Evolutionary conservation across 2,888 invertebrate species (phyloP).

Genomic region (Coleophora deauratella): DNA sequence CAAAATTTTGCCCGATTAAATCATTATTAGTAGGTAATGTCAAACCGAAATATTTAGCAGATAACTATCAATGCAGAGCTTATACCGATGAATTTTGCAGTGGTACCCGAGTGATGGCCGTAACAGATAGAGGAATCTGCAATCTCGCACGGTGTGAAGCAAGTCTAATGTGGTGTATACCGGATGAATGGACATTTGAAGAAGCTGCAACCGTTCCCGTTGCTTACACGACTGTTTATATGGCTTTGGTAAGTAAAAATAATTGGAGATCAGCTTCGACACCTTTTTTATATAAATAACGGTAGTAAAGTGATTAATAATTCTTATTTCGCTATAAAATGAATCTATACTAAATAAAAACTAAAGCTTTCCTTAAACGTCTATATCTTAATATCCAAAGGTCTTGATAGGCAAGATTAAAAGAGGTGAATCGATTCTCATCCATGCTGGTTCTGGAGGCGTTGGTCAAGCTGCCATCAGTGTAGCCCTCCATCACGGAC

Average conservation of each 20-base stretch:
- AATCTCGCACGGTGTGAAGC: slow-evolving; percentile 73
- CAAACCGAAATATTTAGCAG: no score
- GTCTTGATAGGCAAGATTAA: slow-evolving; percentile 81
- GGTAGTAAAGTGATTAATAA: background rate
- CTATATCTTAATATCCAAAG: slow-evolving; percentile 22
- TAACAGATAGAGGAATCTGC: slow-evolving; percentile 73
- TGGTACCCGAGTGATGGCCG: slow-evolving; percentile 79
- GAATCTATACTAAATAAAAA: background rate
- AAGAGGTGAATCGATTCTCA: slow-evolving; percentile 87
- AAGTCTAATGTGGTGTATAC: slow-evolving; percentile 77
- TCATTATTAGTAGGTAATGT: no score
- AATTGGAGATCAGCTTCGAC: no score
- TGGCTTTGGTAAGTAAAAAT: slow-evolving; percentile 51
- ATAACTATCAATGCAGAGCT: no score
- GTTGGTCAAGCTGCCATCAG: slow-evolving; percentile 98
- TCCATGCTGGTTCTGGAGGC: slow-evolving; percentile 96
- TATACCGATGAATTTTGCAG: slow-evolving; percentile 22
- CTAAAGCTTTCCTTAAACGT: background rate
- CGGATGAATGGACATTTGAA: slow-evolving; percentile 80
- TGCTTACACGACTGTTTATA: slow-evolving; percentile 80
- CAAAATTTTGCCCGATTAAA: no score
- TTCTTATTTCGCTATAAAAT: background rate
- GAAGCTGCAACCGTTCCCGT: slow-evolving; percentile 87
- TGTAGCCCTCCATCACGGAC: slow-evolving; percentile 90
- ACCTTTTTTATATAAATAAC: no score